These are phyloP conservation scores for Melinaea menophilus DNA, from an alignment of 2,888 invertebrate species.

Conservation along the genomic window DNA sequence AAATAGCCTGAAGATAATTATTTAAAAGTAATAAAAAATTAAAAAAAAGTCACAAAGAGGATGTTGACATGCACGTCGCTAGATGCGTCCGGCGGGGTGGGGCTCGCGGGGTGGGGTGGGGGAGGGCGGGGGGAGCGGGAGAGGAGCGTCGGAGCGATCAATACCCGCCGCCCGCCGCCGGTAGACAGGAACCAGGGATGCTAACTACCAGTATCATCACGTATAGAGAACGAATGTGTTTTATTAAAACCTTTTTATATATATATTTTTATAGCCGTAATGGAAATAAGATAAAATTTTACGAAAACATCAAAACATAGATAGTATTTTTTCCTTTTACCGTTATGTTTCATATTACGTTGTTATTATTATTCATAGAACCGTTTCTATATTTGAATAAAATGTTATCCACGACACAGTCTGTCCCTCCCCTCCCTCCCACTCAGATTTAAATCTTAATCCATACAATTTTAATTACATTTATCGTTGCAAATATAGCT, in stretches of 20 bases:
- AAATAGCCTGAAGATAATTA: conserved; percentile 3
- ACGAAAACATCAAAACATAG: no score
- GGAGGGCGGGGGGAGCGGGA: conserved; percentile 37
- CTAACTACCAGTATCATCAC: conserved; percentile 11
- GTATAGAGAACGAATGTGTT: conserved; percentile 1
- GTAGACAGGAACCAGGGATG: conserved; percentile 14
- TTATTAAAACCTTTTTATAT: neutral
- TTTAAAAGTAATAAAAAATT: conserved; percentile 12
- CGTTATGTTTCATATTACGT: no score
- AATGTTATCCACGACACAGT: no score
- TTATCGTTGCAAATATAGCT: no score
- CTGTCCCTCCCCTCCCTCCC: no score
- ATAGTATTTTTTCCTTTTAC: no score
- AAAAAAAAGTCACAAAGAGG: conserved; percentile 21
- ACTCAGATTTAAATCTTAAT: no score
- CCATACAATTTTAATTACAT: no score
- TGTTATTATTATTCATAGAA: no score
- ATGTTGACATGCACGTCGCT: conserved; percentile 22
- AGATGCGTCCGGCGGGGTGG: conserved; percentile 18
- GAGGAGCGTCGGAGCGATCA: conserved; percentile 55
- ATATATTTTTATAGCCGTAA: no score
- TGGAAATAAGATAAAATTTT: no score
- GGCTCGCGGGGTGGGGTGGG: conserved; percentile 24
- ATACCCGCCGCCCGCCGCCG: conserved; percentile 41
- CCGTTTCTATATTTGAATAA: no score